Conservation (phyloP, 2,888 invertebrate species). For the Drosophila subquinaria region DNA sequence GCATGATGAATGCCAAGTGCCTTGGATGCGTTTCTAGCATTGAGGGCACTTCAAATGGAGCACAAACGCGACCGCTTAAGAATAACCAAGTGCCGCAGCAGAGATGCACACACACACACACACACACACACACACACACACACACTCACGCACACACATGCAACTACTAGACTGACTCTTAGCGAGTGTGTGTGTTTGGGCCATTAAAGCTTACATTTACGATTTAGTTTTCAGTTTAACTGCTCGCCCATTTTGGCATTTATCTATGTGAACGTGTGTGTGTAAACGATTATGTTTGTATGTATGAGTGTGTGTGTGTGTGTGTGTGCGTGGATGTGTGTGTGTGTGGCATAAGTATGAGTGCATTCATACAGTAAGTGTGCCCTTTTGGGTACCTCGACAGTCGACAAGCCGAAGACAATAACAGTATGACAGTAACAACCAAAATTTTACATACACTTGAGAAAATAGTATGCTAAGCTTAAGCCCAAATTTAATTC, state of each 20-base stretch:
- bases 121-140: slow-evolving; percentile 9
- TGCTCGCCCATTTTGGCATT: slow-evolving; percentile 29
- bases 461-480: neutral
- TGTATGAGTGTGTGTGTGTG: neutral
- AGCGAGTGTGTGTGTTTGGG: slow-evolving; percentile 7
- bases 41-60: slow-evolving; percentile 76
- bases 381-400: slow-evolving; percentile 30
- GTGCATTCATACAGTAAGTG: slow-evolving; percentile 26
- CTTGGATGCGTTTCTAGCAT: slow-evolving; percentile 42
- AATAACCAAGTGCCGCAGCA: slow-evolving; percentile 65
- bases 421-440: slow-evolving; percentile 16
- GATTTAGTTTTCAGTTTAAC: slow-evolving; percentile 64
- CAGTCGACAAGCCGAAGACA: slow-evolving; percentile 31
- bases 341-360: slow-evolving; percentile 1
- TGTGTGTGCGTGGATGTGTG: neutral
- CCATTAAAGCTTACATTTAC: slow-evolving; percentile 68
- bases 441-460: slow-evolving; percentile 22
- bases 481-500: neutral
- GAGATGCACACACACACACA: slow-evolving; percentile 7
- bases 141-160: neutral
- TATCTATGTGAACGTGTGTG: slow-evolving; percentile 4
- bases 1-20: slow-evolving; percentile 69
- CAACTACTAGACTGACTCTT: neutral
- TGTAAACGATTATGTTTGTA: neutral
- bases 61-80: slow-evolving; percentile 81